Base-by-base conservation (phyloP, 2,888 invertebrate species). In the Sinhomidia bicolor region DNA sequence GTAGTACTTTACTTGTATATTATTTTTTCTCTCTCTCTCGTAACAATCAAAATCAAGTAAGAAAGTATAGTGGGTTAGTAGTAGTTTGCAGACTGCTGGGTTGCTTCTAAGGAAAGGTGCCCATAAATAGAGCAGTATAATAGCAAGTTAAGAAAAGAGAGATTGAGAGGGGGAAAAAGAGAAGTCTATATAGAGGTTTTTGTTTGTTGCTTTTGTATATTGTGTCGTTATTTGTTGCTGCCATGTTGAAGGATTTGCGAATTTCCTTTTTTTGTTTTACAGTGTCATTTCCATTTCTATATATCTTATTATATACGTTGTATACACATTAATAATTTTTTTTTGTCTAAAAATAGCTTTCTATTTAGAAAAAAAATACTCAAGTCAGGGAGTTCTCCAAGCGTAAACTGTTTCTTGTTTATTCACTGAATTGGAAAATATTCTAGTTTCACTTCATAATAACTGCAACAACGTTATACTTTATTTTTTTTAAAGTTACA, bases 191-290 rank as follows among this genome's bases (percentile, higher is more conserved):
- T 23, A 7, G 23, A 60, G 57, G 14, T 60, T 7, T 60, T 60
- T 60, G 57, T 60, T 60, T 60, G n/a, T n/a, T n/a, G n/a, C n/a
- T n/a, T n/a, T n/a, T n/a, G n/a, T n/a, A n/a, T n/a, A n/a, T n/a
- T n/a, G n/a, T n/a, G n/a, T n/a, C n/a, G n/a, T n/a, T 36, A 62
- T 62, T 62, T 76, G 76, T 76, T 44, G 26, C 44, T 47, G 76
- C 47, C 76, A 76, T 76, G 76, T 76, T 14, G 62, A 62, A 62
- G 62, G 62, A 80, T 80, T 80, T 80, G 68, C 47, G 47, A 65
- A 51, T 44, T 82, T 82, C 81, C 41, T 62, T 44, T 41, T 60
- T 36, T n/a, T n/a, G n/a, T 26, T 17, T 60, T 17, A 80, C 17
- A 32, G 6, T 1, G 60, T 41, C n/a, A 9, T 29, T 26, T 62